A percentile compares a stretch with the other conserved stretches of the same genome.
Evolutionary conservation across 2,797 vertebrate species (phyloP).

Genomic region (Falco cherrug): DNA sequence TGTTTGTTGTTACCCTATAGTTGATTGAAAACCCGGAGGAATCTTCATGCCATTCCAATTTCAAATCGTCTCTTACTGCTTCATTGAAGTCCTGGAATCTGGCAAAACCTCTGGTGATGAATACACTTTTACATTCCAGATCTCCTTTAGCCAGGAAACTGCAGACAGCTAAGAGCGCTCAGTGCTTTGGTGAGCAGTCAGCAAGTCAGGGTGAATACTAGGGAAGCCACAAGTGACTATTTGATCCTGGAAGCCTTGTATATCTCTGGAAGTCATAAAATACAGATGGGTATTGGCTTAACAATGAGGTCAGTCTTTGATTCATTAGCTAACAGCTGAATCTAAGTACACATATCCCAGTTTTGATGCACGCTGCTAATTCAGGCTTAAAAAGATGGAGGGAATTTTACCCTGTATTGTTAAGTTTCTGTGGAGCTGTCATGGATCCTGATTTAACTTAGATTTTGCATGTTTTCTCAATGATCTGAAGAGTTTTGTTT

Average conservation of each 20-base stretch:
- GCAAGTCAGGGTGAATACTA: background rate
- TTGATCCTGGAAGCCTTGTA: conserved; percentile 20
- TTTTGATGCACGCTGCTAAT: conserved; percentile 1
- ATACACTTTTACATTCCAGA: conserved; percentile 41
- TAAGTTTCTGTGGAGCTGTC: background rate
- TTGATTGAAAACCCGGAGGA: background rate
- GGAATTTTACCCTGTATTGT: background rate
- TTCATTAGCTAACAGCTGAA: conserved; percentile 16
- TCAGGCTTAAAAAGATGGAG: background rate
- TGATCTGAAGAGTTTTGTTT: background rate
- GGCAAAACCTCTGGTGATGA: conserved; percentile 43
- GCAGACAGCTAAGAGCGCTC: conserved; percentile 14
- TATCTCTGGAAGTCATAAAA: conserved; percentile 62
- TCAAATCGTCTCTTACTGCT: conserved; percentile 31
- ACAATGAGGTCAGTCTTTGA: conserved; percentile 28
- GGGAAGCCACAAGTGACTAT: conserved; percentile 27
- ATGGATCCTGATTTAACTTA: background rate
- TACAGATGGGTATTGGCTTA: conserved; percentile 36
- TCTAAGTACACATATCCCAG: background rate
- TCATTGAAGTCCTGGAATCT: conserved; percentile 49
- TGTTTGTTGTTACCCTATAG: background rate
- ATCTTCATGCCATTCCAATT: conserved; percentile 16
- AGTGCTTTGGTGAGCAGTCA: conserved; percentile 25
- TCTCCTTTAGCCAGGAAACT: conserved; percentile 46
- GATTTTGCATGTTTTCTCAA: background rate